phyloP scores from a whole-genome alignment of 2,113 vertebrate genomes.

The Callorhinus ursinus region DNA sequence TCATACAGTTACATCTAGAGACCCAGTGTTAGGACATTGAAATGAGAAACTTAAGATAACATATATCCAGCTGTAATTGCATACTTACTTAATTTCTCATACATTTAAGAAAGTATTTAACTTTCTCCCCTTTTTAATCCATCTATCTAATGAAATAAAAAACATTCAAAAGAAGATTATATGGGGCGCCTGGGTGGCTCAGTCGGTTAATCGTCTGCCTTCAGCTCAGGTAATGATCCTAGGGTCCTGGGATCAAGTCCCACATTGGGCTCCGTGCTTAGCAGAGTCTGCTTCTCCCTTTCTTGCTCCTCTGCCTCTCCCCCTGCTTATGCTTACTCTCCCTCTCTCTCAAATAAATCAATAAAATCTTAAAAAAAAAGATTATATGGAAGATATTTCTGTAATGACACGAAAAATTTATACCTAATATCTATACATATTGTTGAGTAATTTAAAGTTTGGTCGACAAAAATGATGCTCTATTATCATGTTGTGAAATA shows the following conservation, averaged over 20 bases:
- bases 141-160: slow-evolving; percentile 8
- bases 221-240: too few species aligned
- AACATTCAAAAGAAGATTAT: not conserved
- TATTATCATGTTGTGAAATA: not conserved
- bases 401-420: slow-evolving; percentile 36
- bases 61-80: not conserved
- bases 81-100: slow-evolving; percentile 9
- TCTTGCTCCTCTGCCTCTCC: too few species aligned
- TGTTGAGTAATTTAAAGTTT: slow-evolving; percentile 45
- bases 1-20: not conserved
- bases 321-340: too few species aligned
- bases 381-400: not conserved
- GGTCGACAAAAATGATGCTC: not conserved
- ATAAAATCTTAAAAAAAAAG: not conserved
- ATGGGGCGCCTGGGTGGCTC: not conserved
- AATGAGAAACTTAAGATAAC: not conserved
- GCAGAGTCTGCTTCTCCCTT: too few species aligned
- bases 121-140: slow-evolving; percentile 27
- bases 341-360: too few species aligned
- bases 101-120: not conserved
- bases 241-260: too few species aligned
- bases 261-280: too few species aligned
- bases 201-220: too few species aligned
- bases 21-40: not conserved
- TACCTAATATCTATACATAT: not conserved